Evolutionary conservation across 1,140 invertebrate genomes (phyloP).

Genomic region (Sarcophaga bullata): DNA sequence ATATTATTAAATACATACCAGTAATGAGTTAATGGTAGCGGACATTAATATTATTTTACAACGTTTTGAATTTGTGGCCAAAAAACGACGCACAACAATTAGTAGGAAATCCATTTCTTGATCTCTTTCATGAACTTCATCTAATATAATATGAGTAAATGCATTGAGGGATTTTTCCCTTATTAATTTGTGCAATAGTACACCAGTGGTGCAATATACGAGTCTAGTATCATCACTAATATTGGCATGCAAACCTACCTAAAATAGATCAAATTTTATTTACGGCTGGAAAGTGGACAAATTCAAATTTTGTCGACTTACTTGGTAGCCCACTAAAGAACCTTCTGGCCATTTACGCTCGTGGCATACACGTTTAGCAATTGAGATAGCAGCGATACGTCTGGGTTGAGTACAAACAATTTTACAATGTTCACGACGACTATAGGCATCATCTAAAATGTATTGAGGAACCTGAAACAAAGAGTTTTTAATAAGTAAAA

Average conservation of each 20-base stretch:
- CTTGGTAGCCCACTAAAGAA: slow-evolving; percentile 86
- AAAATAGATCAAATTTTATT: neutral
- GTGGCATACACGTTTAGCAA: slow-evolving; percentile 84
- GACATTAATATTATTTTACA: slow-evolving; percentile 90
- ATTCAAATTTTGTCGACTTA: slow-evolving; percentile 49
- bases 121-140: slow-evolving; percentile 96
- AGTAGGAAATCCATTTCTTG: slow-evolving; percentile 93
- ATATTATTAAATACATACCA: slow-evolving; percentile 37
- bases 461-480: slow-evolving; percentile 80
- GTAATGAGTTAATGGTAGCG: slow-evolving; percentile 80
- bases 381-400: slow-evolving; percentile 87
- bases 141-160: slow-evolving; percentile 92
- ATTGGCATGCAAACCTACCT: slow-evolving; percentile 66
- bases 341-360: slow-evolving; percentile 85
- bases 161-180: slow-evolving; percentile 72
- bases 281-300: neutral
- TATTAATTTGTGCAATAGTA: slow-evolving; percentile 80
- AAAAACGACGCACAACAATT: slow-evolving; percentile 82
- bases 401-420: slow-evolving; percentile 93
- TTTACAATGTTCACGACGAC: slow-evolving; percentile 69
- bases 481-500: neutral
- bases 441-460: slow-evolving; percentile 82
- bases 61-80: slow-evolving; percentile 76
- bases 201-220: slow-evolving; percentile 87
- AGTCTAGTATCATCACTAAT: slow-evolving; percentile 76